Evolutionary conservation across 2,888 invertebrate genomes (phyloP), one percentile per base, ranked within the genome.

Genomic region (Apoda limacodes): DNA sequence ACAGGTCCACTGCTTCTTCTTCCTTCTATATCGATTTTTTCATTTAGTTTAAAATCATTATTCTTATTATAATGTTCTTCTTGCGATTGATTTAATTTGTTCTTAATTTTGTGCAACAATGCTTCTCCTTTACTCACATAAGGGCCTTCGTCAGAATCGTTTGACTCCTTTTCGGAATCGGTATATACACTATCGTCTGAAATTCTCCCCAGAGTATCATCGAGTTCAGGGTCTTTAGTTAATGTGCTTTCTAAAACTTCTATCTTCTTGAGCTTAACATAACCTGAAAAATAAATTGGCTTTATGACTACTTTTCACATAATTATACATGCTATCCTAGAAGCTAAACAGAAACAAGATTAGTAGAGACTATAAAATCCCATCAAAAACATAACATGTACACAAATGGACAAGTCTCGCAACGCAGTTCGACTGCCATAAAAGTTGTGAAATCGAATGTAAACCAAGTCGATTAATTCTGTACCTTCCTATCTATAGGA

Each of bases 181-280:
- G 74, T 67, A 30, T 67, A 76, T 22, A 74, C 44, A 45, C 76
- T 80, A 26, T 75, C 72, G 39, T 68, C 67, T 15, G 64, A 67
- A n/a, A n/a, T n/a, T n/a, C n/a, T n/a, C n/a, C n/a, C n/a, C 15
- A 43, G 28, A 13, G 50, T 40, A 9, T 34, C 38, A 3, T 41
- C 20, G 28, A n/a, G n/a, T n/a, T 57, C 62, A 21, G 43, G 46
- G 46, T 72, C 72, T 52, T 67, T 72, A 1, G 56, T 48, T 14
- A 67, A 37, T 1, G 62, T 60, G 39, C 78, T 81, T 56, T 78
- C 71, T 42, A 81, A 52, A 30, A 81, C 71, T 48, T 83, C 83
- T 27, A 83, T 43, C 45, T 83, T 72, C 45, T 82, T 82, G 10
- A 86, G 55, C 45, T 83, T 83, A 2, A 85, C 74, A 43, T 75